A percentile compares a stretch with the other conserved stretches of the same genome.
These are phyloP conservation scores for Drosophila birchii DNA, from an alignment of 2,888 invertebrate genomes.

Conservation along the genomic window DNA sequence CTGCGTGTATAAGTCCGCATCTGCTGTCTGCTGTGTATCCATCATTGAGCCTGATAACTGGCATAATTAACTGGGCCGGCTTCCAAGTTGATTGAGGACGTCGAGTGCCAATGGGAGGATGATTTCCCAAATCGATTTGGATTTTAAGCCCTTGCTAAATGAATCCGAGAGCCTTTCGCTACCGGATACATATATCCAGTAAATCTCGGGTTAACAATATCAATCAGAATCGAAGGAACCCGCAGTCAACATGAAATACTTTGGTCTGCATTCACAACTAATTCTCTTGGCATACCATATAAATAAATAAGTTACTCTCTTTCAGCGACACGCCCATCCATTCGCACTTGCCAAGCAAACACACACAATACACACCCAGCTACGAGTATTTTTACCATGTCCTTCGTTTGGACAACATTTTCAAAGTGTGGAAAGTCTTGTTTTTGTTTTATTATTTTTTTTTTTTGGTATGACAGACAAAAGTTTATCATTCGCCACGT, in stretches of 20 bases:
- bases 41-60: slow-evolving; percentile 65
- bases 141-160: slow-evolving; percentile 4
- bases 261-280: slow-evolving; percentile 18
- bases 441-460: slow-evolving; percentile 47
- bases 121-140: slow-evolving; percentile 41
- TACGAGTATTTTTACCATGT: slow-evolving; percentile 21
- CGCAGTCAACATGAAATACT: slow-evolving; percentile 28
- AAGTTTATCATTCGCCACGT: slow-evolving; percentile 79
- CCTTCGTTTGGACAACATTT: slow-evolving; percentile 44
- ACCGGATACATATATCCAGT: slow-evolving; percentile 4
- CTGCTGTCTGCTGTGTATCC: slow-evolving; percentile 35
- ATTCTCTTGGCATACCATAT: slow-evolving; percentile 33
- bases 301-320: slow-evolving; percentile 31
- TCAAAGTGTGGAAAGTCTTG: slow-evolving; percentile 62
- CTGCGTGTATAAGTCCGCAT: slow-evolving; percentile 10
- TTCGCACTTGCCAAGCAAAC: slow-evolving; percentile 11
- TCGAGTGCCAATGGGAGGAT: slow-evolving; percentile 14
- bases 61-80: slow-evolving; percentile 67
- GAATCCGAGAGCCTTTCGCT: slow-evolving; percentile 10
- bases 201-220: slow-evolving; percentile 9
- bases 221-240: slow-evolving; percentile 13
- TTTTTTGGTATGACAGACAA: slow-evolving; percentile 66
- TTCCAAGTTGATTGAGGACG: slow-evolving; percentile 41
- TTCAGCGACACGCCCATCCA: slow-evolving; percentile 28
- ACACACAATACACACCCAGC: slow-evolving; percentile 15